Evolutionary conservation across 2,797 vertebrate species (phyloP).

Genomic region (Hybognathus amarus): DNA sequence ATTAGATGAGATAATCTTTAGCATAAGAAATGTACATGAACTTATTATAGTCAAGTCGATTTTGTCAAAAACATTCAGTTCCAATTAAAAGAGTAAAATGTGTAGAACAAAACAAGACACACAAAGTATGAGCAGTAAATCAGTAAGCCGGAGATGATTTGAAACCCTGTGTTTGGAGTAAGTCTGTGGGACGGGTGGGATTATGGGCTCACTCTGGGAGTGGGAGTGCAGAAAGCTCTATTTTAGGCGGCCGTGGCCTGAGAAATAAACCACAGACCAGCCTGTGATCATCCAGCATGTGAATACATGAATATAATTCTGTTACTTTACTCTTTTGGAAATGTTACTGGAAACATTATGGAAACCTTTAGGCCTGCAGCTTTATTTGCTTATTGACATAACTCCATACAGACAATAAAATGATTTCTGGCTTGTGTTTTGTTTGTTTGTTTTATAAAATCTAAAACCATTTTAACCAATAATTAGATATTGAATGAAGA

Average conservation of each 20-base stretch:
- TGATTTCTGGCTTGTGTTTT: background rate
- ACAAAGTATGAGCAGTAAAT: slow-evolving; percentile 30
- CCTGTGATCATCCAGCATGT: slow-evolving; percentile 57
- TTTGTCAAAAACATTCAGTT: background rate
- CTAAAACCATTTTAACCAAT: background rate
- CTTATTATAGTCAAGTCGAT: background rate
- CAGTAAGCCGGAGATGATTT: slow-evolving; percentile 2
- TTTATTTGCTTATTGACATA: background rate
- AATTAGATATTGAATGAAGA: background rate
- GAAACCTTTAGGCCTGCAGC: background rate
- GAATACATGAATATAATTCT: background rate
- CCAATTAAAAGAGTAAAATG: background rate
- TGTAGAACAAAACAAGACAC: background rate
- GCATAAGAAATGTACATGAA: background rate
- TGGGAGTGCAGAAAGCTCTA: slow-evolving; percentile 65
- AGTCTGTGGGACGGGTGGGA: slow-evolving; percentile 66
- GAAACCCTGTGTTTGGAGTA: slow-evolving; percentile 50
- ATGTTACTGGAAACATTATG: background rate
- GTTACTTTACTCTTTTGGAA: too few species aligned
- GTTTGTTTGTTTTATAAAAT: background rate
- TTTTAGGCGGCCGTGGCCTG: slow-evolving; percentile 75
- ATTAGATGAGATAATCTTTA: background rate
- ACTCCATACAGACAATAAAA: background rate
- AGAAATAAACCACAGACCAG: slow-evolving; percentile 71
- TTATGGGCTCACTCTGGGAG: slow-evolving; percentile 36